Evolutionary conservation across 2,888 invertebrate genomes (phyloP).

Genomic region (Nomada flava): DNA sequence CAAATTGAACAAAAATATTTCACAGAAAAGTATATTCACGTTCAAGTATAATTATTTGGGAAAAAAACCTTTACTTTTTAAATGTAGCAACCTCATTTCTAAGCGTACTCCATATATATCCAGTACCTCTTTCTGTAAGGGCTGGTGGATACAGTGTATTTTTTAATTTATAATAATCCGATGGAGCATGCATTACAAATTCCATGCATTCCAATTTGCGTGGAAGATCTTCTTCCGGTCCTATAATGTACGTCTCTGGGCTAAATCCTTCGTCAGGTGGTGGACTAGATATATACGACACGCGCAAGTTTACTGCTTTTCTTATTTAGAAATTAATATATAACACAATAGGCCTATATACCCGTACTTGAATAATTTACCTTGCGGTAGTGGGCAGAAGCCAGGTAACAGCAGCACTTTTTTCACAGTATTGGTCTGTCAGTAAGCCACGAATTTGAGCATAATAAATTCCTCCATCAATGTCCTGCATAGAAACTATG

Average conservation of each 20-base stretch:
- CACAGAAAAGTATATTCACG: background rate
- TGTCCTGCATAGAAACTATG: conserved; percentile 93
- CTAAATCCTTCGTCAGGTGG: conserved; percentile 92
- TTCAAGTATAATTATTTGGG: background rate
- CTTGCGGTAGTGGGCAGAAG: conserved; percentile 92
- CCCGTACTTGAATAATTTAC: conserved; percentile 59
- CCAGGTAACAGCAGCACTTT: conserved; percentile 97
- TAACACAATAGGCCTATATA: background rate
- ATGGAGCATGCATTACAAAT: conserved; percentile 97
- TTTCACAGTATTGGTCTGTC: conserved; percentile 96
- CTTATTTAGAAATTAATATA: background rate
- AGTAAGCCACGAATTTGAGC: conserved; percentile 95
- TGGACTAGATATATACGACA: conserved; percentile 85
- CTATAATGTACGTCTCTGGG: conserved; percentile 95
- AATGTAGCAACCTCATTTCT: conserved; percentile 76
- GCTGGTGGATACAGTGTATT: conserved; percentile 91
- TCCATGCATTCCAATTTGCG: conserved; percentile 94
- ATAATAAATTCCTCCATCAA: conserved; percentile 92
- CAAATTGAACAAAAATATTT: background rate
- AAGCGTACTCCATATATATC: conserved; percentile 82
- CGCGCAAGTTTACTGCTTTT: conserved; percentile 16
- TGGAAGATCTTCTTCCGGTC: conserved; percentile 96
- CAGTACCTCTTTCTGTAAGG: conserved; percentile 77
- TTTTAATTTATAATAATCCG: conserved; percentile 93
- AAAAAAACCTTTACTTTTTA: conserved; percentile 66